Evolutionary conservation across 2,797 vertebrate genomes (phyloP).

Genomic region (Mycteria americana): DNA sequence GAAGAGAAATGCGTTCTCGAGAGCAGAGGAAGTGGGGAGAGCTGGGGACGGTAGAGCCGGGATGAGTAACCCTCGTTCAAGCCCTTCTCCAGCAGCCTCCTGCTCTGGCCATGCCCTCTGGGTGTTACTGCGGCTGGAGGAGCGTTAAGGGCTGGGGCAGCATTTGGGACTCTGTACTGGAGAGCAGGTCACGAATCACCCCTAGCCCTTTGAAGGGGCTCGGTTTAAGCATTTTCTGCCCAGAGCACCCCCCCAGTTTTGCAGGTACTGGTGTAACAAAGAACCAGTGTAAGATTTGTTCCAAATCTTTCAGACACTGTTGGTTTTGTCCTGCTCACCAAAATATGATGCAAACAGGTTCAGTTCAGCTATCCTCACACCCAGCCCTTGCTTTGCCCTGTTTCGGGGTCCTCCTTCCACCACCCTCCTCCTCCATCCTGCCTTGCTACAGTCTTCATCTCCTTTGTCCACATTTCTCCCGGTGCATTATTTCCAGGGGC

Average conservation of each 20-base stretch:
- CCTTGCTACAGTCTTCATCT: not conserved
- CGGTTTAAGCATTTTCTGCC: not conserved
- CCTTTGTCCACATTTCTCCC: not conserved
- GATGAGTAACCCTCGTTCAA: not conserved
- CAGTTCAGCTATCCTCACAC: not conserved
- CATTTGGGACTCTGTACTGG: not conserved
- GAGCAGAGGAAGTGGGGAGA: not conserved
- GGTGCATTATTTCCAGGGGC: rapidly evolving
- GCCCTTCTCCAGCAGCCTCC: not conserved
- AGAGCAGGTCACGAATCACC: not conserved
- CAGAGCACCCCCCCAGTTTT: not conserved
- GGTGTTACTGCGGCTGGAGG: not conserved
- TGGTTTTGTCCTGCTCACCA: not conserved
- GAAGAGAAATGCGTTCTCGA: not conserved
- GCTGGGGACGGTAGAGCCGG: not conserved
- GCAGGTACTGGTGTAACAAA: not conserved
- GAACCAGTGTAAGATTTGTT: not conserved
- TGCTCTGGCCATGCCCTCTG: not conserved
- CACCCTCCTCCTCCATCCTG: not conserved
- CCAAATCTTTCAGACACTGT: not conserved
- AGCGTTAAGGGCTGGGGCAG: not conserved
- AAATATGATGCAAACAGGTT: not conserved
- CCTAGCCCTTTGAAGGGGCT: not conserved
- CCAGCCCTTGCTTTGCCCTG: not conserved
- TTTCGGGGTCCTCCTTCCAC: not conserved